Percentiles rank a stretch among this genome's conserved stretches.
Evolutionary conservation across 2,888 invertebrate species (phyloP).

Genomic region (Odontothrips loti): DNA sequence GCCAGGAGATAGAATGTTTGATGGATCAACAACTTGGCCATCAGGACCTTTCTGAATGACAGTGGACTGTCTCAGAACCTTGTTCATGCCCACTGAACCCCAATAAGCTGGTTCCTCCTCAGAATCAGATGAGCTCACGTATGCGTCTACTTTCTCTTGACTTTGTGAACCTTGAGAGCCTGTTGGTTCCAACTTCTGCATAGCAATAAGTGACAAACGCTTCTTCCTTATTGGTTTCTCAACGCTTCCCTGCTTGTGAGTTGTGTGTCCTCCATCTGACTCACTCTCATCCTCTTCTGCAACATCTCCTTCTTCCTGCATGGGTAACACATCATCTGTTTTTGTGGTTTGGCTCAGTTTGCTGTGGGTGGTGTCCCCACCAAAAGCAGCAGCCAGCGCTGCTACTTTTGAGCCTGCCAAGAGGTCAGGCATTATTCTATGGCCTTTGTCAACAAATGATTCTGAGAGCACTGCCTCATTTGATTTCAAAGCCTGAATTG

Average conservation of each 20-base stretch:
- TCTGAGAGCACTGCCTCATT: neutral
- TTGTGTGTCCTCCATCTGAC: neutral
- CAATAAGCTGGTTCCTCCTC: conserved; percentile 29
- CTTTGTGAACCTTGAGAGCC: conserved; percentile 12
- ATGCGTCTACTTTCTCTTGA: conserved; percentile 1
- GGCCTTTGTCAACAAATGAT: conserved; percentile 23
- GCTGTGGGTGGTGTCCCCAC: neutral
- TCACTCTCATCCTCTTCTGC: conserved; percentile 5
- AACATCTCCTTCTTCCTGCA: conserved; percentile 23
- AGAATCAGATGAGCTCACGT: conserved; percentile 28
- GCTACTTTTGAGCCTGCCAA: conserved; percentile 1
- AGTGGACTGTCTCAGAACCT: conserved; percentile 9
- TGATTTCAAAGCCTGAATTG: conserved; percentile 15
- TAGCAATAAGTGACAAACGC: conserved; percentile 40
- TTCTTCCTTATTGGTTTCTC: conserved; percentile 40
- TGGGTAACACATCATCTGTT: conserved; percentile 28
- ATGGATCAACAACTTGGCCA: neutral
- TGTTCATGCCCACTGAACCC: conserved; percentile 11
- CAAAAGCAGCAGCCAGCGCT: neutral
- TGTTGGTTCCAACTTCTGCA: conserved; percentile 30
- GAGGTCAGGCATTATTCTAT: conserved; percentile 6
- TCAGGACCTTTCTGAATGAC: neutral
- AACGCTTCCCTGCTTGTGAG: conserved; percentile 33
- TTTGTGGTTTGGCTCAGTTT: neutral
- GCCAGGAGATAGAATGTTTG: neutral